phyloP scores from a whole-genome alignment of 2,888 invertebrate species.

The Selenia dentaria region DNA sequence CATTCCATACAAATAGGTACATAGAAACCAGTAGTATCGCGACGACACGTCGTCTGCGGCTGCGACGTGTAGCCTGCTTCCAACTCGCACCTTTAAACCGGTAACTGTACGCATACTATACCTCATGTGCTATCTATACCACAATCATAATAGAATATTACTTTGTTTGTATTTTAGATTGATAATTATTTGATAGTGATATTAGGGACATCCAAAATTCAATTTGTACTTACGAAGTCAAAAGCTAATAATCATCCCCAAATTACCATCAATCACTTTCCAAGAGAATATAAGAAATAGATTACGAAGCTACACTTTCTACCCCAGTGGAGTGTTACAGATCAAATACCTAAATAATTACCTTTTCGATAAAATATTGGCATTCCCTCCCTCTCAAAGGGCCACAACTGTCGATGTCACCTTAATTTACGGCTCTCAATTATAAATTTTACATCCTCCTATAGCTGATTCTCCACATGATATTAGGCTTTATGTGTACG shows the following conservation, averaged over 20 bases:
- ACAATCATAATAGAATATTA: no score
- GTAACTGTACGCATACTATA: no score
- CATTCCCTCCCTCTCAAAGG: conserved; percentile 52
- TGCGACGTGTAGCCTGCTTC: no score
- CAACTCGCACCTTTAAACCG: no score
- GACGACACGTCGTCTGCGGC: no score
- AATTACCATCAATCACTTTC: conserved; percentile 26
- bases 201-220: no score
- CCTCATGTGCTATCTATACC: no score
- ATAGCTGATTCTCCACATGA: conserved; percentile 25
- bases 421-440: conserved; percentile 85
- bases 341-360: conserved; percentile 71
- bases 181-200: no score
- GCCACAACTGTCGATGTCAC: conserved; percentile 85
- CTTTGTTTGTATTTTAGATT: no score
- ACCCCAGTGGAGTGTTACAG: conserved; percentile 52
- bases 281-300: conserved; percentile 28
- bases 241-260: conserved; percentile 1
- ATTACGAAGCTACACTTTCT: conserved; percentile 38
- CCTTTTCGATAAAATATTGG: conserved; percentile 80
- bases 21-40: no score
- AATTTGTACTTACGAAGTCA: background rate
- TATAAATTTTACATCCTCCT: conserved; percentile 77
- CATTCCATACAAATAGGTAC: no score
- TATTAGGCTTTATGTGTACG: conserved; percentile 30